Conservation (phyloP, 2,888 invertebrate species). For the Autographa gamma region DNA sequence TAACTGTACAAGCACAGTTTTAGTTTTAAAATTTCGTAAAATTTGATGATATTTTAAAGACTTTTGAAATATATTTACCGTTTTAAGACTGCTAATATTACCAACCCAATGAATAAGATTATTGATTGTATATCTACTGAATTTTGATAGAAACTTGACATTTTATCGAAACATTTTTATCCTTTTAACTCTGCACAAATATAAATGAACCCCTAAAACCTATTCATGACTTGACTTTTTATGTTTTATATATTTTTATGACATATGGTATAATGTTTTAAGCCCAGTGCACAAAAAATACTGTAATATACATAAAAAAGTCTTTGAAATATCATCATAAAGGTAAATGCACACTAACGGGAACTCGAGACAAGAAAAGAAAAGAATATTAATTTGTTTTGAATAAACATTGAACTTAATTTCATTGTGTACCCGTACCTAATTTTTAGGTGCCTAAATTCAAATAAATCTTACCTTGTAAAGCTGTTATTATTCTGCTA, state of each 20-base stretch:
- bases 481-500: too few species aligned
- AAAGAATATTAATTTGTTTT: too few species aligned
- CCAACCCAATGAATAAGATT: background rate
- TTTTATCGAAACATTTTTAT: background rate
- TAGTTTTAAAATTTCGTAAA: conserved; percentile 25
- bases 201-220: background rate
- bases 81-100: conserved; percentile 39
- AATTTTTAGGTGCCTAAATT: too few species aligned
- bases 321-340: conserved; percentile 34
- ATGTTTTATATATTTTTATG: background rate
- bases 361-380: background rate
- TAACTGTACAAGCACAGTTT: conserved; percentile 49
- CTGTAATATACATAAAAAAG: conserved; percentile 25
- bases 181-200: conserved; percentile 10
- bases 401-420: background rate
- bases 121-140: background rate
- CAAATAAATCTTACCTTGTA: too few species aligned
- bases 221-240: background rate
- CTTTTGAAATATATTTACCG: background rate
- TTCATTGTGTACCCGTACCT: too few species aligned
- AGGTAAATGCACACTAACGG: conserved; percentile 17
- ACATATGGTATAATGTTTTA: background rate
- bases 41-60: conserved; percentile 36
- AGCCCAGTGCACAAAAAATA: conserved; percentile 38
- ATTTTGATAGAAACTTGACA: conserved; percentile 7